Conservation (phyloP, 2,113 vertebrate species). For the Polypterus senegalus region DNA sequence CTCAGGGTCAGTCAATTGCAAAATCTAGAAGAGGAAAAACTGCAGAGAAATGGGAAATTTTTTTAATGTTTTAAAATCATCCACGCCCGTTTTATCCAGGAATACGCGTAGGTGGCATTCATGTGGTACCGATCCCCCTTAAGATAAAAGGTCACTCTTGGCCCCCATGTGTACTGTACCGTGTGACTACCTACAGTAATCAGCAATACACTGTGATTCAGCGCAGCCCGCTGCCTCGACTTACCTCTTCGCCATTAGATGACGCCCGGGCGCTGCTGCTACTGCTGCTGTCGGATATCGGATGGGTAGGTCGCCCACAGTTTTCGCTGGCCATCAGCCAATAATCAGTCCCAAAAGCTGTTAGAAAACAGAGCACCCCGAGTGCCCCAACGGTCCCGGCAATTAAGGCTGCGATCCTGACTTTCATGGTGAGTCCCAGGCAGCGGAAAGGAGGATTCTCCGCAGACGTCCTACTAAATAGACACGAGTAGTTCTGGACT, state of each 20-base stretch:
- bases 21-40: too few relatives aligned
- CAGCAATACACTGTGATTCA: too few relatives aligned
- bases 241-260: slow-evolving; percentile 38
- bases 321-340: slow-evolving; percentile 68
- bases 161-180: too few relatives aligned
- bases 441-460: background rate
- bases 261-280: slow-evolving; percentile 4
- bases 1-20: too few relatives aligned
- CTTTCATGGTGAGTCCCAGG: slow-evolving; percentile 53
- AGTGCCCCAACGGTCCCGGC: slow-evolving; percentile 54
- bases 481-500: background rate
- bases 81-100: too few relatives aligned
- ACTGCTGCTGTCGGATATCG: background rate
- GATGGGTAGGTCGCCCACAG: slow-evolving; percentile 32
- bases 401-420: slow-evolving; percentile 43
- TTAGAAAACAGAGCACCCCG: slow-evolving; percentile 60
- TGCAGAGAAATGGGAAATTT: too few relatives aligned
- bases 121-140: too few relatives aligned
- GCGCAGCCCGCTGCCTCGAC: background rate
- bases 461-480: too few relatives aligned
- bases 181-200: too few relatives aligned
- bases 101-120: too few relatives aligned
- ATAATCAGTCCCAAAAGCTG: slow-evolving; percentile 71
- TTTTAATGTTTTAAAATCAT: too few relatives aligned
- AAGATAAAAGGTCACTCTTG: too few relatives aligned